Conservation (phyloP, 2,888 invertebrate genomes). For the Lottia gigantea region DNA sequence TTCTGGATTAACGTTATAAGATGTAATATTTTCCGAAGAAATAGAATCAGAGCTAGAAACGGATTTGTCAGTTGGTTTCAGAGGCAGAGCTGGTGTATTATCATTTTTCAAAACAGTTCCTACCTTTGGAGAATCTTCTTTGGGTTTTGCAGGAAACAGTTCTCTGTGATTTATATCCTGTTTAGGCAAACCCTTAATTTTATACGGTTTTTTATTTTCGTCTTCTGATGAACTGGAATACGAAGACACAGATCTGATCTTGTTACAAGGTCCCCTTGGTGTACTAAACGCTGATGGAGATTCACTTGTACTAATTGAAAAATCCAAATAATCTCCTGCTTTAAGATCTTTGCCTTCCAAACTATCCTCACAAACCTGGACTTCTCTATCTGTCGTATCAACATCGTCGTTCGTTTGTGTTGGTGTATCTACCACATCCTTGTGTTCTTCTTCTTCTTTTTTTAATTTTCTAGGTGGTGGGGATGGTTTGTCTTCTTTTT, state of each 20-base stretch:
- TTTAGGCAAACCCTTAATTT: background rate
- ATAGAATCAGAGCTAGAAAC: background rate
- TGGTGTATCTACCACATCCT: background rate
- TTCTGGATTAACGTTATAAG: background rate
- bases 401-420: background rate
- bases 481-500: background rate
- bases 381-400: background rate
- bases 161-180: background rate
- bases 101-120: background rate
- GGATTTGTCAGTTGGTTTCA: background rate
- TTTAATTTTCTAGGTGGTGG: background rate
- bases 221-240: conserved; percentile 6
- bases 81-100: background rate
- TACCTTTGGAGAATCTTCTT: background rate
- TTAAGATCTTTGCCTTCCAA: background rate
- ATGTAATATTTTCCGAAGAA: conserved; percentile 6
- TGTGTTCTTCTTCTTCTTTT: background rate
- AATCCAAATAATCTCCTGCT: conserved; percentile 2
- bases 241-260: conserved; percentile 1
- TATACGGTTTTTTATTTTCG: conserved; percentile 6
- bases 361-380: background rate
- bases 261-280: background rate
- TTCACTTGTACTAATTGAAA: conserved; percentile 7
- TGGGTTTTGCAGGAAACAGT: background rate
- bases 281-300: background rate